phyloP scores from a whole-genome alignment of 2,888 invertebrate genomes.

The Peribatodes rhomboidaria region DNA sequence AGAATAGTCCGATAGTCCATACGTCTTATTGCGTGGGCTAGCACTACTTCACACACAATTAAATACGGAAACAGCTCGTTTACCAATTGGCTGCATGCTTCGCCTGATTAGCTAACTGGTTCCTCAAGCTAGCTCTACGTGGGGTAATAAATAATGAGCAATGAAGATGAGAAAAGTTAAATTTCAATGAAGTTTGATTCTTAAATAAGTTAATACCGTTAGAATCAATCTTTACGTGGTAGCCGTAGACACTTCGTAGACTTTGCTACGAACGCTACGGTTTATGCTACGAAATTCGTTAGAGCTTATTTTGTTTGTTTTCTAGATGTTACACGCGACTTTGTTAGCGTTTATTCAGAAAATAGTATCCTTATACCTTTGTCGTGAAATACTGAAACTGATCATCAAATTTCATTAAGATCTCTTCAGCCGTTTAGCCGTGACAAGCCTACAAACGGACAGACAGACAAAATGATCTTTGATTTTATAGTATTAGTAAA shows the following conservation, averaged over 20 bases:
- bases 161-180: not conserved
- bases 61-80: constrained; percentile 70
- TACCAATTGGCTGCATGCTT: constrained; percentile 62
- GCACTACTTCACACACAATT: constrained; percentile 51
- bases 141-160: constrained; percentile 4
- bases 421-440: no score
- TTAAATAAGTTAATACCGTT: not conserved
- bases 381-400: no score
- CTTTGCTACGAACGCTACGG: constrained; percentile 34
- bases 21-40: constrained; percentile 32
- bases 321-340: no score
- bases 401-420: no score
- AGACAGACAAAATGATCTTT: no score
- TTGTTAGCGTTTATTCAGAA: no score
- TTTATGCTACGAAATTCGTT: constrained; percentile 18
- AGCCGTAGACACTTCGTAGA: constrained; percentile 29
- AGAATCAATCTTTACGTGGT: not conserved
- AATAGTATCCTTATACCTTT: no score
- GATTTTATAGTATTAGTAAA: no score
- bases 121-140: constrained; percentile 6
- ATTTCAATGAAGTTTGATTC: not conserved
- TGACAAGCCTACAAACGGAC: no score
- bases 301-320: not conserved
- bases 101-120: constrained; percentile 36
- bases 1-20: not conserved